Evolutionary conservation across 2,797 vertebrate species (phyloP), one percentile per base, ranked within the genome.

Genomic region (Pogoniulus pusillus): DNA sequence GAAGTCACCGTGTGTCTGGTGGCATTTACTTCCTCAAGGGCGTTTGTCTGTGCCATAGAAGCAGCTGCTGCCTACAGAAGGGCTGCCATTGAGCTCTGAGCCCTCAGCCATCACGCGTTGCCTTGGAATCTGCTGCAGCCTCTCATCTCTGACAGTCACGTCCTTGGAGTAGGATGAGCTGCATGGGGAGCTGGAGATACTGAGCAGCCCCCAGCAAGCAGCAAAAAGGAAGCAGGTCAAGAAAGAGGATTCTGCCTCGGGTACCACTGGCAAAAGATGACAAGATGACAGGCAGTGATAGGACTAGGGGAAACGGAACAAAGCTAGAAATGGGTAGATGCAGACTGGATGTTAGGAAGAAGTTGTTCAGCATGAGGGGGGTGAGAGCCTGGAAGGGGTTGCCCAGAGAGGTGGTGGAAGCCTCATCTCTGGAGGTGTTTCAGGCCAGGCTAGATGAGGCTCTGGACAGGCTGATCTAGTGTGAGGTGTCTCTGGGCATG

Each of bases 21-120:
- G 69, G 62, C 41, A 15, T 76, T 89, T 6, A 8, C 87, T 60
- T 87, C 73, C 68, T 75, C 1, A 4, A 27, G 73, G 58, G 57
- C 1, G 0, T 73, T 72, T 29, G 32, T 85, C 53, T 37, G 0
- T 70, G 47, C 58, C 7, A 0, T 16, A 35, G 59, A 34, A 85
- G 58, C 27, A 51, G 29, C 69, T 37, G 29, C 76, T 89, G 79
- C 62, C 41, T 7, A 1, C 8, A 27, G 87, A 51, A 34, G 54
- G 37, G 76, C n/a, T 82, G 10, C 39, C 0, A 1, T 8, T 9
- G 39, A 24, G 4, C 12, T 17, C 49, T 1, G 32, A 81, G 39
- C 27, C 10, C 59, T 3, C 3, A 4, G 16, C 27, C 12, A 7
- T 35, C 12, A n/a, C 2, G 2, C 34, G 78, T 18, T 83, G 73